Base-by-base conservation (phyloP, 2,113 vertebrate genomes). In the Semnornis frantzii region DNA sequence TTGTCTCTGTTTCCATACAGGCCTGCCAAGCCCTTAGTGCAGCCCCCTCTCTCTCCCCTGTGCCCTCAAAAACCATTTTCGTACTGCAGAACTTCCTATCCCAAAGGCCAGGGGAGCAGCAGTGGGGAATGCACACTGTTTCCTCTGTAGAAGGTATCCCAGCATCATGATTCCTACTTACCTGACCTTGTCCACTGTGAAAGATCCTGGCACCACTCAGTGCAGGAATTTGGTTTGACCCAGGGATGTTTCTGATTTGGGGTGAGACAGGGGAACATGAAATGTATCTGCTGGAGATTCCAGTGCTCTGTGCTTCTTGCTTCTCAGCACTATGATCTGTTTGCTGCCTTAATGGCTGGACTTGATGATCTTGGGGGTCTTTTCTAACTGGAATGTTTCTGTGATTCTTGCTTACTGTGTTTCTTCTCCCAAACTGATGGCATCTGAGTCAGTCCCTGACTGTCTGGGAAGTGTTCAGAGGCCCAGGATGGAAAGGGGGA, bases 191-290 rank as follows among this genome's bases (percentile, higher is more conserved):
- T 63, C 63, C 68, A 75, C 57, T 30, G 25, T 39, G 42, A 46
- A 39, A 46, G 52, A 31, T 74, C 50, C 27, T 1, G 2, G 30
- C 27, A 31, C 34, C 0, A 0, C 50, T 74, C 1, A 0, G 6
- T 52, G 31, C 28, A 48, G 54, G 30, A 55, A 55, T 34, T 70
- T 44, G 16, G 30, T 84, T 88, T 76, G 25, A 52, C 24, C 30
- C 1, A 1, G n/a, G 16, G 20, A 27, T 44, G 19, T 27, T 44
- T 73, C 48, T 83, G 18, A 10, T 55, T 12, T 31, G 13, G 17
- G 48, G 15, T 80, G 69, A n/a, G 8, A 54, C 54, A 28, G 24
- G 24, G 52, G 46, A 65, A 20, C 8, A 30, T 37, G 19, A 74
- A 25, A 39, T 0, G 3, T 2, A 2, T 62, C 52, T 72, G 72